These are phyloP conservation scores for Sinella curviseta DNA, from an alignment of 1,140 invertebrate genomes.

Conservation along the genomic window DNA sequence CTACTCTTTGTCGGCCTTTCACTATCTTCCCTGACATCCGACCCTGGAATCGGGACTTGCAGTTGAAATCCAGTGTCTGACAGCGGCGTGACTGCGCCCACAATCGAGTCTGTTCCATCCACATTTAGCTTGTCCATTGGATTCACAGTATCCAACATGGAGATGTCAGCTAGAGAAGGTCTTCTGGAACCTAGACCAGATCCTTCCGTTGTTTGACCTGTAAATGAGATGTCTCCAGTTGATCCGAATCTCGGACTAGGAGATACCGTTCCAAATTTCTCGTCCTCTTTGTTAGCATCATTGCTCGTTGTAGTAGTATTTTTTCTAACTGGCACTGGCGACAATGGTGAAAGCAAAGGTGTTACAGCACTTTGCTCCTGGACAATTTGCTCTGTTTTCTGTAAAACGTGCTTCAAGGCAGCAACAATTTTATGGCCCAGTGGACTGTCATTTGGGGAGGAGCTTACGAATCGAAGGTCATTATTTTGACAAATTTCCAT, in stretches of 20 bases:
- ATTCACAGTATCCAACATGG: background rate
- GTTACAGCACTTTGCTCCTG: conserved; percentile 31
- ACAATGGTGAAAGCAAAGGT: background rate
- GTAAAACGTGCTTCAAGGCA: conserved; percentile 29
- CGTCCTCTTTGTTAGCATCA: conserved; percentile 27
- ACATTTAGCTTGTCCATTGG: background rate
- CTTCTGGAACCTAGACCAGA: background rate
- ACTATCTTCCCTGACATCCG: background rate
- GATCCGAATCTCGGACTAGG: background rate
- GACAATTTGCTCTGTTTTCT: conserved; percentile 37
- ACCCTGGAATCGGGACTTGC: conserved; percentile 3
- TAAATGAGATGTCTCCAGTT: background rate
- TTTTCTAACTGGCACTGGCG: background rate
- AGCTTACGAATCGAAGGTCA: conserved; percentile 2
- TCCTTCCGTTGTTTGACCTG: background rate
- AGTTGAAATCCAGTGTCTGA: background rate
- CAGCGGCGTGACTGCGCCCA: background rate
- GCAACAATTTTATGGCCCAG: conserved; percentile 31
- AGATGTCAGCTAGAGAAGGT: background rate
- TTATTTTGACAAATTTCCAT: conserved; percentile 40
- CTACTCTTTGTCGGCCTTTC: background rate
- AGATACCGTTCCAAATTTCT: conserved; percentile 19
- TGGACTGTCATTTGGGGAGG: conserved; percentile 1
- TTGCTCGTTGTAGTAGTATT: background rate
- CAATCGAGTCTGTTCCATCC: background rate